Base-by-base conservation (phyloP, 1,140 invertebrate species). In the Leptoteleia sp. region DNA sequence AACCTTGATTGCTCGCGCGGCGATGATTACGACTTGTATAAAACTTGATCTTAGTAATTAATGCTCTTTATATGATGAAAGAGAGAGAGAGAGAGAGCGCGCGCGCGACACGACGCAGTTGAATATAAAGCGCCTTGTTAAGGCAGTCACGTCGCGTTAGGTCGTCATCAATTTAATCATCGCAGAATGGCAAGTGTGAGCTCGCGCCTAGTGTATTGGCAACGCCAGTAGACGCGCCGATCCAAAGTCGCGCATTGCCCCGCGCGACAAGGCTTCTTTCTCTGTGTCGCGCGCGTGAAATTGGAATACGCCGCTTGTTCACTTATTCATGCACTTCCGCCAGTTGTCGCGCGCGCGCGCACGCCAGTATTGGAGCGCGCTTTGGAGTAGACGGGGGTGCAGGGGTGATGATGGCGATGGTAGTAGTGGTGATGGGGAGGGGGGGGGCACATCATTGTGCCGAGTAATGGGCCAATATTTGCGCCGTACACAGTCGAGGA, bases 401-500 rank as follows among this genome's bases (percentile, higher is more conserved):
- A n/a, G n/a, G n/a, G n/a, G n/a, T n/a, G n/a, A n/a, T n/a, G n/a
- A n/a, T n/a, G n/a, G n/a, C n/a, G n/a, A n/a, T n/a, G n/a, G n/a
- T n/a, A n/a, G n/a, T n/a, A n/a, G n/a, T n/a, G n/a, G n/a, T n/a
- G n/a, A n/a, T n/a, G n/a, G 22, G 3, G 22, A 3, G 22, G 31
- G 37, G 35, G 19, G 35, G 6, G 54, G 47, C n/a, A n/a, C n/a
- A 73, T 68, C 64, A 73, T 73, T 79, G 70, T 79, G 43, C 62
- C 57, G 42, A 29, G 55, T 73, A 79, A 79, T 73, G 37, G 76
- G 62, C 68, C 68, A 79, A 79, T 79, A 79, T 79, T 79, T 79
- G 76, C 57, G 27, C n/a, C 48, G 62, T 8, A 73, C 40, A 73
- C 61, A 64, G 27, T 15, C 12, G 48, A 61, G 61, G 52, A 52